These are phyloP conservation scores for Barnardius zonarius DNA, from an alignment of 2,113 vertebrate genomes.

Conservation along the genomic window DNA sequence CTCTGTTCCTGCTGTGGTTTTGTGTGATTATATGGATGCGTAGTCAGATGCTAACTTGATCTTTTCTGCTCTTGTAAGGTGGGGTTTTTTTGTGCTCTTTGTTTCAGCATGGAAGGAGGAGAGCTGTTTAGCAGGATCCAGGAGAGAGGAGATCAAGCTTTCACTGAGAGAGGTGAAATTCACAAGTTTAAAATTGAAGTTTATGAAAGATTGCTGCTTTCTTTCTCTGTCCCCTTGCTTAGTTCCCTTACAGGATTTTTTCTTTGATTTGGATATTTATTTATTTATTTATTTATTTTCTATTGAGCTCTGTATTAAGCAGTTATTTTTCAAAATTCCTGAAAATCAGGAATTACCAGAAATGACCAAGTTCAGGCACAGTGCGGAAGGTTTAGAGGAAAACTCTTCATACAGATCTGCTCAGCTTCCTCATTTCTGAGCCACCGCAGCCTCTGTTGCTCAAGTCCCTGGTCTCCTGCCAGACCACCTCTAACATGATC, in stretches of 20 bases:
- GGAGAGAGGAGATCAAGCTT: conserved; percentile 94
- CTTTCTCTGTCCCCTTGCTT: background rate
- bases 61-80: background rate
- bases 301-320: background rate
- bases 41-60: background rate
- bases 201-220: background rate
- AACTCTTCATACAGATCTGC: background rate
- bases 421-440: background rate
- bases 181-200: background rate
- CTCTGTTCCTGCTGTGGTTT: background rate
- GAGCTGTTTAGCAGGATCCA: conserved; percentile 97
- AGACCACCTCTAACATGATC: background rate
- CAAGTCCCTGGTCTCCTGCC: background rate
- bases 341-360: background rate
- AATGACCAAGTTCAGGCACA: background rate
- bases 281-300: background rate
- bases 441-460: background rate
- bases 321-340: background rate
- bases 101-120: conserved; percentile 94
- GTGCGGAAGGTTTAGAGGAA: background rate
- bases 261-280: background rate
- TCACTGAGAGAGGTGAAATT: conserved; percentile 93
- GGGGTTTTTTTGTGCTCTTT: background rate
- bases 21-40: background rate
- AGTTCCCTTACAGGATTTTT: background rate